Percentiles rank a stretch among this genome's conserved stretches.
These are phyloP conservation scores for Collichthys lucidus DNA, from an alignment of 2,113 vertebrate genomes.

Conservation along the genomic window DNA sequence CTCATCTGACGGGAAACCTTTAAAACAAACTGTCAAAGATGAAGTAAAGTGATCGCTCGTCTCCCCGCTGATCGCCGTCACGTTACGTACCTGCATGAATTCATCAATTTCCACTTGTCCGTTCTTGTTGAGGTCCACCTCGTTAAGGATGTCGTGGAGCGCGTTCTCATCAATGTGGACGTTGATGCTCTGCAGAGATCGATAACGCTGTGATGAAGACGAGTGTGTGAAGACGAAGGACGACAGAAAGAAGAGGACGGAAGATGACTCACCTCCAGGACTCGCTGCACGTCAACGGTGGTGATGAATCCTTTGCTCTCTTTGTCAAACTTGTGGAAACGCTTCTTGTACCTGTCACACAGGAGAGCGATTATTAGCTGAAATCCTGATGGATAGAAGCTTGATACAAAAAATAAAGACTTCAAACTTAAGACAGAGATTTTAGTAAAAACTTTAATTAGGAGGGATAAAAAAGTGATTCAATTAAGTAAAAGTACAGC, in stretches of 20 bases:
- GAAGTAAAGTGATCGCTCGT: background rate
- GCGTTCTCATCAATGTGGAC: slow-evolving; percentile 92
- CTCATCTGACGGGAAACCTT: no score
- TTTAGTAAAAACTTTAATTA: no score
- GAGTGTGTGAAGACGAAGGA: background rate
- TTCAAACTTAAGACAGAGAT: no score
- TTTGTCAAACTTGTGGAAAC: slow-evolving; percentile 96
- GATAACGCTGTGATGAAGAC: background rate
- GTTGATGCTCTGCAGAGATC: slow-evolving; percentile 87
- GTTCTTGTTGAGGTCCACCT: slow-evolving; percentile 98
- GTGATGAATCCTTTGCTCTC: slow-evolving; percentile 97
- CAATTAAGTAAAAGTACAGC: no score
- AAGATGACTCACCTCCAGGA: slow-evolving; percentile 86
- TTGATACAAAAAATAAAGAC: no score
- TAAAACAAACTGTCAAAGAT: no score
- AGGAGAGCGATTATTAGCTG: background rate
- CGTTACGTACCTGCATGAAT: slow-evolving; percentile 89
- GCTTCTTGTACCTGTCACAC: slow-evolving; percentile 91
- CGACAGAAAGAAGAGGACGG: background rate
- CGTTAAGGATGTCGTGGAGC: slow-evolving; percentile 95
- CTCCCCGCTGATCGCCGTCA: background rate
- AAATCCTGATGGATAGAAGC: background rate
- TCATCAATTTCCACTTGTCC: slow-evolving; percentile 97
- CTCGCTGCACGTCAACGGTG: slow-evolving; percentile 93
- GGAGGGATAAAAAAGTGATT: no score